phyloP scores from a whole-genome alignment of 1,140 invertebrate genomes.

The Megathymus violae region DNA sequence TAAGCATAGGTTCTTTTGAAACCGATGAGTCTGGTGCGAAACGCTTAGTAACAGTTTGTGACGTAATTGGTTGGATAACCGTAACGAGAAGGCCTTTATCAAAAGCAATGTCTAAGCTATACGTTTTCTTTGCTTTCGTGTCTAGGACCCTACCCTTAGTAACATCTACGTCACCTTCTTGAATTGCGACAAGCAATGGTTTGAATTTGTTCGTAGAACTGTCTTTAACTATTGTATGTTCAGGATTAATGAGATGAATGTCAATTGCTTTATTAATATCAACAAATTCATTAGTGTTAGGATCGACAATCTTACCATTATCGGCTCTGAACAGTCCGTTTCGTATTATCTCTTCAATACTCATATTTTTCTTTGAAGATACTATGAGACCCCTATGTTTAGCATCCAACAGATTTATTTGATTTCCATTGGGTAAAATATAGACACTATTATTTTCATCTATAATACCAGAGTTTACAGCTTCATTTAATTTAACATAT shows the following conservation, averaged over 20 bases:
- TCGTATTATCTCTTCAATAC: conserved; percentile 90
- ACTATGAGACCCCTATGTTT: conserved; percentile 90
- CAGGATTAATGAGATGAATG: conserved; percentile 89
- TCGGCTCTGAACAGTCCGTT: conserved; percentile 90
- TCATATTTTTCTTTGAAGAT: conserved; percentile 87
- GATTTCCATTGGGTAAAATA: conserved; percentile 85
- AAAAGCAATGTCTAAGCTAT: conserved; percentile 90
- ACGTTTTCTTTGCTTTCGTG: conserved; percentile 89
- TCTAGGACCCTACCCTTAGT: conserved; percentile 90
- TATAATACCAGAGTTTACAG: conserved; percentile 89
- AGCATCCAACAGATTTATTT: conserved; percentile 89
- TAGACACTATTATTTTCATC: conserved; percentile 90
- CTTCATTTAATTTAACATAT: conserved; percentile 90
- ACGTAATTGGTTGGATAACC: conserved; percentile 88
- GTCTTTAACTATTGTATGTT: conserved; percentile 91
- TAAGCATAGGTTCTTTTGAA: conserved; percentile 82
- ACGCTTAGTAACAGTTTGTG: conserved; percentile 84
- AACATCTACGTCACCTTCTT: conserved; percentile 91
- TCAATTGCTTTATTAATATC: conserved; percentile 89
- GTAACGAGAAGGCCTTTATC: conserved; percentile 90
- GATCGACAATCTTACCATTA: conserved; percentile 92
- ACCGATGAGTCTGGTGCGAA: conserved; percentile 72
- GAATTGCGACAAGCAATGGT: conserved; percentile 89
- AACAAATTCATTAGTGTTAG: conserved; percentile 87
- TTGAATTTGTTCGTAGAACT: conserved; percentile 89